These are phyloP conservation scores for Crenichthys baileyi DNA, from an alignment of 2,797 vertebrate species.

Conservation along the genomic window DNA sequence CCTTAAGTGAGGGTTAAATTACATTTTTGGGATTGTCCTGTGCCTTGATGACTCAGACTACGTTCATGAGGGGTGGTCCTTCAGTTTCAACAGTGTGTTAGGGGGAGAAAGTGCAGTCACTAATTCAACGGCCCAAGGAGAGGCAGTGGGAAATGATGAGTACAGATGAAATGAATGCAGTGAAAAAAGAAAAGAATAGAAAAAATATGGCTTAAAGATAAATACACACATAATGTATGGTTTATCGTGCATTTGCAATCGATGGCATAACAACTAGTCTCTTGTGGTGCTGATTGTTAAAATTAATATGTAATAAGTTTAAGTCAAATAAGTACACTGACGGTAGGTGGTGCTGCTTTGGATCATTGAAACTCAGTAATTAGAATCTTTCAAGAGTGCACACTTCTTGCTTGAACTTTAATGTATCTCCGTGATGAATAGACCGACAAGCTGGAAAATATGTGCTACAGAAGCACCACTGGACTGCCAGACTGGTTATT, in stretches of 20 bases:
- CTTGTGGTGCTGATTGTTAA: slow-evolving; percentile 70
- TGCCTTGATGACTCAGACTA: slow-evolving; percentile 57
- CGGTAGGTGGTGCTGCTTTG: slow-evolving; percentile 75
- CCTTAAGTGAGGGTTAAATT: slow-evolving; percentile 73
- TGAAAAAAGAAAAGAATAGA: slow-evolving; percentile 16
- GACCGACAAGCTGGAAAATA: slow-evolving; percentile 53
- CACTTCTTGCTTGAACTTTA: slow-evolving; percentile 12
- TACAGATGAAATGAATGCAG: slow-evolving; percentile 18
- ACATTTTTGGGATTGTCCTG: slow-evolving; percentile 70
- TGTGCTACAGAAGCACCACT: slow-evolving; percentile 20
- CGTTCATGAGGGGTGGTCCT: slow-evolving; percentile 28
- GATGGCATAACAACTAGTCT: slow-evolving; percentile 34
- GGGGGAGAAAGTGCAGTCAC: slow-evolving; percentile 28
- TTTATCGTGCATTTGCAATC: slow-evolving; percentile 38
- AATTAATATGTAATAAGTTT: slow-evolving; percentile 82
- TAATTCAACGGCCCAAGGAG: slow-evolving; percentile 66
- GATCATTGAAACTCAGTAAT: slow-evolving; percentile 75
- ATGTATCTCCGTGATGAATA: slow-evolving; percentile 18
- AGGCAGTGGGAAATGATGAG: slow-evolving; percentile 24
- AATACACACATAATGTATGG: background rate
- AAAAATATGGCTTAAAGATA: slow-evolving; percentile 9
- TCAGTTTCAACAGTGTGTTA: slow-evolving; percentile 10
- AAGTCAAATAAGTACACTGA: slow-evolving; percentile 75
- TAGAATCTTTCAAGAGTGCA: slow-evolving; percentile 66
- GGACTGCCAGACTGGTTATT: slow-evolving; percentile 39